Evolutionary conservation across 2,797 vertebrate genomes (phyloP).

Genomic region (Esox masquinongy): DNA sequence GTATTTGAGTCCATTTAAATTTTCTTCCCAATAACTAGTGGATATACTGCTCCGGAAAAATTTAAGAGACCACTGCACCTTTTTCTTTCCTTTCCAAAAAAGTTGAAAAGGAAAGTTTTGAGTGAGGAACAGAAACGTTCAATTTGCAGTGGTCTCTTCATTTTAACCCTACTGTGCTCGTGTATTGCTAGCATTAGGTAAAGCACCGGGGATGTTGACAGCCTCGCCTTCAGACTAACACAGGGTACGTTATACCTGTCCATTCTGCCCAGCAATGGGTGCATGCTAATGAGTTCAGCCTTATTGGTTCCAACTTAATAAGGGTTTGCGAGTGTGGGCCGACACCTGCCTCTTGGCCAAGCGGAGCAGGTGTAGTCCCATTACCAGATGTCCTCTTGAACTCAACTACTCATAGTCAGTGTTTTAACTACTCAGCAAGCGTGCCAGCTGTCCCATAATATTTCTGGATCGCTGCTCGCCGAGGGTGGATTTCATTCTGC

Average conservation of each 20-base stretch:
- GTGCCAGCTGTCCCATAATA: slow-evolving; percentile 18
- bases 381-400: slow-evolving; percentile 58
- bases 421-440: slow-evolving; percentile 33
- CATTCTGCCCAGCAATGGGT: not conserved
- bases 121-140: too few relatives aligned
- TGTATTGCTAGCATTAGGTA: not conserved
- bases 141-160: too few relatives aligned
- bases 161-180: too few relatives aligned
- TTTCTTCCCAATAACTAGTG: too few relatives aligned
- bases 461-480: slow-evolving; percentile 9
- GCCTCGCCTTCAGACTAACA: not conserved
- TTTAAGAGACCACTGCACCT: too few relatives aligned
- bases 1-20: too few relatives aligned
- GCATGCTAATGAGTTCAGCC: slow-evolving; percentile 46
- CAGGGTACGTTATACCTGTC: not conserved
- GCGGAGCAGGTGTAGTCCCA: slow-evolving; percentile 58
- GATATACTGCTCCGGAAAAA: too few relatives aligned
- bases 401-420: slow-evolving; percentile 8
- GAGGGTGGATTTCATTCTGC: slow-evolving; percentile 5
- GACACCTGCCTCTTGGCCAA: slow-evolving; percentile 59
- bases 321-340: slow-evolving; percentile 20
- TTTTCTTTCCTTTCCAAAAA: too few relatives aligned
- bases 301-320: slow-evolving; percentile 53
- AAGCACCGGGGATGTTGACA: not conserved
- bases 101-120: too few relatives aligned